Percentiles rank a stretch among this genome's conserved stretches.
Evolutionary conservation across 2,888 invertebrate genomes (phyloP).

Genomic region (Trachelus stipa): DNA sequence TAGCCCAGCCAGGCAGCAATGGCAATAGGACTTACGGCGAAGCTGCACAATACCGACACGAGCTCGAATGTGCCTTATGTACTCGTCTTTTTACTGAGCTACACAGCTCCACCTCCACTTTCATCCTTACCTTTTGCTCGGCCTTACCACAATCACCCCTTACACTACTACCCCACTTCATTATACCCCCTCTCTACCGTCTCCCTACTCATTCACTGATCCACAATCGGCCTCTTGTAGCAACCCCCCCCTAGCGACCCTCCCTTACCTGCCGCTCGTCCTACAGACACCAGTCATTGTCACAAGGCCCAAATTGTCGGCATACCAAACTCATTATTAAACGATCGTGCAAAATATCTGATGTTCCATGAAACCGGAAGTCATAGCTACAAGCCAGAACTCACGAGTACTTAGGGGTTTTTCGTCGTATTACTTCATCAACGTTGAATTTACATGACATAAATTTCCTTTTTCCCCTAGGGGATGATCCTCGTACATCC

Average conservation of each 20-base stretch:
- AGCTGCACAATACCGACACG: conserved; percentile 29
- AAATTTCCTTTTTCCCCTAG: neutral
- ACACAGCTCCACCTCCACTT: neutral
- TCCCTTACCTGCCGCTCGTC: conserved; percentile 13
- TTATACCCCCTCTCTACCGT: conserved; percentile 5
- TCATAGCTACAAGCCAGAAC: neutral
- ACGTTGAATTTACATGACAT: neutral
- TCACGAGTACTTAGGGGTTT: neutral
- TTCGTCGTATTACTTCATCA: neutral
- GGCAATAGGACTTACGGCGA: conserved; percentile 49
- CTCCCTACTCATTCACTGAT: conserved; percentile 14
- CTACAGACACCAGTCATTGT: neutral
- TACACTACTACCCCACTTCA: conserved; percentile 5
- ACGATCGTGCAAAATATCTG: neutral
- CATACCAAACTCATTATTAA: conserved; percentile 1
- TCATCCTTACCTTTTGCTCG: conserved; percentile 11
- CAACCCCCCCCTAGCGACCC: conserved; percentile 3
- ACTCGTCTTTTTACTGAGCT: neutral
- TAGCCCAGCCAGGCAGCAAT: conserved; percentile 3
- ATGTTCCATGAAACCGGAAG: neutral
- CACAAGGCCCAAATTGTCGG: neutral
- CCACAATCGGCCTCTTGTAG: conserved; percentile 10
- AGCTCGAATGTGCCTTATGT: conserved; percentile 7
- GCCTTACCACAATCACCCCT: neutral
- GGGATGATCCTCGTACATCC: neutral